Base-by-base conservation (phyloP, 1,140 invertebrate species). In the Aleiodes sp. region DNA sequence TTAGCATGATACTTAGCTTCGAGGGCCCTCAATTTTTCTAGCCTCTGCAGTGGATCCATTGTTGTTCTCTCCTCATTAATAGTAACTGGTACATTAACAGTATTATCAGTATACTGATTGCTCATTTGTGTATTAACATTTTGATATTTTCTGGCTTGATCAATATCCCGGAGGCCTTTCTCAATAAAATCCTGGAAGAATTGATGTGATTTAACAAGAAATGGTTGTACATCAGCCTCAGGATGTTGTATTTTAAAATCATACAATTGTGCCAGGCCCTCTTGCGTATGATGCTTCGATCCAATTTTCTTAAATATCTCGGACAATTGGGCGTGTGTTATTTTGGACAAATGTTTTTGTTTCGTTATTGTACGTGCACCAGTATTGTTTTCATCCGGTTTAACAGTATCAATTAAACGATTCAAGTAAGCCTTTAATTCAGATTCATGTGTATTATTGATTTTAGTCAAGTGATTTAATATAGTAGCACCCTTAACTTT, bases 171-270 rank as follows among this genome's bases (percentile, higher is more conserved):
- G 35, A 98, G 87, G 3, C 95, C 94, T 67, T 94, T 89, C 78
- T 96, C 92, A 75, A 98, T 96, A 79, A 96, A 98, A 75, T 95
- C 93, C 84, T 96, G 94, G 86, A 98, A 98, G 82, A 94, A 95
- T 77, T 94, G 92, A 52, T 95, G 96, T 0, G 94, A 93, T 75
- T 94, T 95, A 73, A 93, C 91, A 76, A 98, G 88, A 81, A 95
- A 97, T 29, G 94, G 94, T 82, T 95, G 93, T 0, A 86, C 78
- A 80, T 97, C 94, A 16, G 95, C 94, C 72, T 97, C 94, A 0
- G 96, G 96, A 86, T 97, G 91, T 80, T 94, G 91, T 77, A 92
- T 90, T 87, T 95, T 92, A 78, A 98, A 96, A 71, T 97, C 95
- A 78, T 96, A 97, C 4, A 98, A 84, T 75, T 96, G 92, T 66